A percentile compares a stretch with the other conserved stretches of the same genome.
phyloP scores from a whole-genome alignment of 1,140 invertebrate genomes.

The Temnothorax curvispinosus region DNA sequence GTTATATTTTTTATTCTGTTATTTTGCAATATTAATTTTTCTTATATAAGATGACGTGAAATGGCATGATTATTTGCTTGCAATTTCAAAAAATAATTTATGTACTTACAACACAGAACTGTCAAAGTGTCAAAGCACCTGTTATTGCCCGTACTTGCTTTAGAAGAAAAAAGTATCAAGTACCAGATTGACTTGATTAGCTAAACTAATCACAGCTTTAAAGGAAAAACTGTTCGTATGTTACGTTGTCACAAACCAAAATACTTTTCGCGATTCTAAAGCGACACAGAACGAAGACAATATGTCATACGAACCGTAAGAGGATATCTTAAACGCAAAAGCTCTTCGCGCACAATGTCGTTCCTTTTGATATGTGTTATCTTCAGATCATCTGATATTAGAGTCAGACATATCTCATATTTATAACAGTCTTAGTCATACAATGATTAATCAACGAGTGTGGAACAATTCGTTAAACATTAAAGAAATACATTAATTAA shows the following conservation, averaged over 20 bases:
- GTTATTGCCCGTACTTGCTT: not conserved
- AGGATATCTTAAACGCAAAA: slow-evolving; percentile 32
- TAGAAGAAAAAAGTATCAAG: not conserved
- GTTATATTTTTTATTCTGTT: slow-evolving; percentile 5
- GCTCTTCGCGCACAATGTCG: slow-evolving; percentile 6
- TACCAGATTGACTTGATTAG: not conserved
- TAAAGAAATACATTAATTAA: slow-evolving; percentile 28
- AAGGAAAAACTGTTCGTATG: not conserved
- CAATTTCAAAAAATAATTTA: not conserved
- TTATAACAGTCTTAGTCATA: slow-evolving; percentile 37
- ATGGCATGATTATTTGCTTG: not conserved
- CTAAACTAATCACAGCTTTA: not conserved
- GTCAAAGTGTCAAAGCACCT: not conserved
- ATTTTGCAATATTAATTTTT: slow-evolving; percentile 14
- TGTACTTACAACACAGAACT: slow-evolving; percentile 34
- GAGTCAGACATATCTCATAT: slow-evolving; percentile 32
- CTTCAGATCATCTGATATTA: slow-evolving; percentile 53
- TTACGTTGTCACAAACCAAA: not conserved
- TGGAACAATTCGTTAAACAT: not conserved
- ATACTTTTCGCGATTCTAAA: not conserved
- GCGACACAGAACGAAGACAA: not conserved
- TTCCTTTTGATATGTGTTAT: slow-evolving; percentile 55
- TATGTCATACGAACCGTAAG: not conserved
- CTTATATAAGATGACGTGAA: not conserved
- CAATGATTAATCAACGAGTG: slow-evolving; percentile 2